Evolutionary conservation across 2,888 invertebrate species (phyloP), one percentile per base, ranked within the genome.

Genomic region (Chaitophorus viminalis): DNA sequence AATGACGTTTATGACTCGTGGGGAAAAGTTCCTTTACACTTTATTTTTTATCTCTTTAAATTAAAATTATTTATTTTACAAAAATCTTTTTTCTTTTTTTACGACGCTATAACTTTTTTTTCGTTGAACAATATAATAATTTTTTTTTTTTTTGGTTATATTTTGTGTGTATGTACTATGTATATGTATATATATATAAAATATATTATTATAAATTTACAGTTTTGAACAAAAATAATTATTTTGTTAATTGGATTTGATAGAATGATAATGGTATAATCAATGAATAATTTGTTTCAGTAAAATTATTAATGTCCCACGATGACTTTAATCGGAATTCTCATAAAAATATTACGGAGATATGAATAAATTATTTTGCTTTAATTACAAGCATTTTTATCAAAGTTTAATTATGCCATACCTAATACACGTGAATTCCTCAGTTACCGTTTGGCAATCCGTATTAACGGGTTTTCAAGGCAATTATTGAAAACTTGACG

Each of bases 41-140:
- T 25, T 70, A 5, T 52, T 52, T 82, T 52, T 36, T 82, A 70
- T 72, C 70, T 82, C n/a, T 82, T 3, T 33, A 72, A 21, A 83
- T 75, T 60, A 18, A 83, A 39, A 60, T 75, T n/a, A 82, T 82
- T 74, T 82, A 82, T 36, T 79, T 65, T 36, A 36, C 78, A 14
- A n/a, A 77, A 33, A 36, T n/a, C 52, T 9, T 29, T 52, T 52
- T 17, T 18, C 9, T 29, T 52, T 52, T 17, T 18, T 70, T 70
- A 33, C 68, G n/a, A 33, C 17, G 36, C 18, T 14, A 31, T 72
- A 18, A 33, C 21, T 33, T 0, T 78, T 3, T 78, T n/a, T 25
- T 6, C 18, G 36, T 36, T 36, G 3, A 14, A 79, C 1, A 52
- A 70, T 39, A 70, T 39, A 70, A 70, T 25, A 11, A 46, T 70